Conservation (phyloP, 2,888 invertebrate species). For the Melanotus villosus region DNA sequence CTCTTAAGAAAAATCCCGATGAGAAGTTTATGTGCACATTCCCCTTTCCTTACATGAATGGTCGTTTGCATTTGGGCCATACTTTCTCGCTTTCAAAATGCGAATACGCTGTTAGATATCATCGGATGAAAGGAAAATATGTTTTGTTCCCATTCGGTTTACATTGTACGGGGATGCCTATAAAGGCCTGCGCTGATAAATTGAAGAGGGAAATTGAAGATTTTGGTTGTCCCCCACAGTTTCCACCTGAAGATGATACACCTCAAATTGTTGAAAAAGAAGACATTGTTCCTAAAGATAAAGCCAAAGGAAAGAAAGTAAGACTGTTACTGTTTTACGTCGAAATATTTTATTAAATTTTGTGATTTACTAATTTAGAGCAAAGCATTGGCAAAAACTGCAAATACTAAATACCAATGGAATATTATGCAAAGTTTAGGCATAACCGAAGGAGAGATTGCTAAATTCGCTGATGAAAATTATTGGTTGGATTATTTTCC, state of each 20-base stretch:
- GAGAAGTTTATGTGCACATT: constrained; percentile 96
- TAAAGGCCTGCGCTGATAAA: constrained; percentile 99
- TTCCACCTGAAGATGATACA: constrained; percentile 77
- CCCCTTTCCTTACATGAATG: constrained; percentile 99
- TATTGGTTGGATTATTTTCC: constrained; percentile 99
- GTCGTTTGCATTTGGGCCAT: constrained; percentile 96
- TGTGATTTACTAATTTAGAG: too few relatives aligned
- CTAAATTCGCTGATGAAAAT: constrained; percentile 88
- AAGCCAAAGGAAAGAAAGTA: constrained; percentile 91
- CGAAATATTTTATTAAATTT: too few relatives aligned
- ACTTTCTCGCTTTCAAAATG: constrained; percentile 97
- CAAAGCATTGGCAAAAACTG: constrained; percentile 94
- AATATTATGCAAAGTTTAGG: constrained; percentile 98
- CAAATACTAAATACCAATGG: constrained; percentile 95
- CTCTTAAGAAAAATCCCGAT: constrained; percentile 71
- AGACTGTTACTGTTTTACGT: too few relatives aligned
- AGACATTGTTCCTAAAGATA: constrained; percentile 80
- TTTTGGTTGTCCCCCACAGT: constrained; percentile 93
- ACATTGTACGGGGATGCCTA: constrained; percentile 99
- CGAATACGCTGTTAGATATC: constrained; percentile 95
- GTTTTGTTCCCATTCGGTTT: constrained; percentile 98
- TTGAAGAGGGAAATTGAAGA: constrained; percentile 92
- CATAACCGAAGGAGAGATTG: constrained; percentile 91
- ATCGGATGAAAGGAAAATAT: constrained; percentile 91
- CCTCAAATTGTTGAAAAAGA: constrained; percentile 69